A percentile compares a stretch with the other conserved stretches of the same genome.
phyloP scores from a whole-genome alignment of 2,888 invertebrate genomes.

The Smittia aterrima region DNA sequence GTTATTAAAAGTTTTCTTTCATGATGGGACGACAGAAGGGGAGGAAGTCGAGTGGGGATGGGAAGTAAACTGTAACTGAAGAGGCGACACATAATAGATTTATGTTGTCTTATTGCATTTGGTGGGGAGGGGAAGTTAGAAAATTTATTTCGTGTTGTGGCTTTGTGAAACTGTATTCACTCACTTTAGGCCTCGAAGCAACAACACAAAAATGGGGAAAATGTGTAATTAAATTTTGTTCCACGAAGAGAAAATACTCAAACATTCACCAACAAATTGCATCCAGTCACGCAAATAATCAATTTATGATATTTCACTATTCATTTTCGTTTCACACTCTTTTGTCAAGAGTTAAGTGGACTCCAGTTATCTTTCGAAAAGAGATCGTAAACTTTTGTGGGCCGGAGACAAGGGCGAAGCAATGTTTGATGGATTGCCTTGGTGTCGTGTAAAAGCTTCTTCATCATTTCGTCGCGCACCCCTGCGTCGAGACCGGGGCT shows the following conservation, averaged over 20 bases:
- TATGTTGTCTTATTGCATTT: slow-evolving; percentile 38
- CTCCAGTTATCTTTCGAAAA: neutral
- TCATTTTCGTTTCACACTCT: slow-evolving; percentile 41
- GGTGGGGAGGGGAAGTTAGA: too few relatives aligned
- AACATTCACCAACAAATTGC: slow-evolving; percentile 35
- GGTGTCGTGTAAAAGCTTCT: neutral
- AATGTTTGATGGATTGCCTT: neutral
- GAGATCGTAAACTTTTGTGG: neutral
- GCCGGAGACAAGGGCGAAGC: neutral
- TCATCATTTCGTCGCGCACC: neutral
- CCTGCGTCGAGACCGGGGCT: neutral
- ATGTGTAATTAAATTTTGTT: slow-evolving; percentile 36
- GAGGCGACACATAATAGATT: slow-evolving; percentile 38
- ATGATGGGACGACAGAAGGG: neutral
- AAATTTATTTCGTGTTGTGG: slow-evolving; percentile 35
- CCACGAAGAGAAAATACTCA: slow-evolving; percentile 14
- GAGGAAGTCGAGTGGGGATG: neutral
- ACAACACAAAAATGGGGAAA: slow-evolving; percentile 19
- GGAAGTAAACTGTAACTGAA: neutral
- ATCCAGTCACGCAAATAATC: slow-evolving; percentile 41
- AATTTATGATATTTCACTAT: slow-evolving; percentile 41
- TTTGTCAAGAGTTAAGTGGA: slow-evolving; percentile 28
- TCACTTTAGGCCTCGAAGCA: slow-evolving; percentile 7
- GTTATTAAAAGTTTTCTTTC: slow-evolving; percentile 33
- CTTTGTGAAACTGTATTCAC: slow-evolving; percentile 1